Evolutionary conservation across 2,113 vertebrate genomes (phyloP).

Genomic region (Percina caprodes): DNA sequence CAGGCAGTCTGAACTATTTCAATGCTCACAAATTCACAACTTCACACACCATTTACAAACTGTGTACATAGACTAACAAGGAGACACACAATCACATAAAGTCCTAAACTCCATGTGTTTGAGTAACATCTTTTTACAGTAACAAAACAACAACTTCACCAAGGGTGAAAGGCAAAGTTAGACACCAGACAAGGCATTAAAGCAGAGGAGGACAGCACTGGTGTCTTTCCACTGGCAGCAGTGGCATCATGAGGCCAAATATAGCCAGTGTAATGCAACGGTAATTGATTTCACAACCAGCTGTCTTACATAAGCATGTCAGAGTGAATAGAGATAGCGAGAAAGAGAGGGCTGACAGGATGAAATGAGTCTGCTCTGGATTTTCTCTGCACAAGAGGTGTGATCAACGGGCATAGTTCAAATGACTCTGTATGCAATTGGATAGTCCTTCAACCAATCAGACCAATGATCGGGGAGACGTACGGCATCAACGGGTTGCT

Average conservation of each 20-base stretch:
- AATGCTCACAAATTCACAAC: background rate
- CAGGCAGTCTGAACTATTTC: background rate
- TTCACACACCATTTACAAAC: background rate
- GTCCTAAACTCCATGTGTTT: background rate
- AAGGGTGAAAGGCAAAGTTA: background rate
- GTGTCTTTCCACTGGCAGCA: slow-evolving; percentile 39
- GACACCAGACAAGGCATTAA: background rate
- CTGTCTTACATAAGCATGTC: slow-evolving; percentile 62
- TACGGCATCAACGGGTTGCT: too few species aligned
- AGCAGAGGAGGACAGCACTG: background rate
- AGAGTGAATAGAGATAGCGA: slow-evolving; percentile 31
- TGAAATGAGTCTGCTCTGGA: too few species aligned
- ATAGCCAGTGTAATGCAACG: slow-evolving; percentile 48
- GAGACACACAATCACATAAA: background rate
- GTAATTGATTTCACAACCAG: slow-evolving; percentile 70
- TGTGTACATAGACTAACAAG: background rate
- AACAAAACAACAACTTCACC: background rate
- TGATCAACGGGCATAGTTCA: too few species aligned
- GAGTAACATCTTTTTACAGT: background rate
- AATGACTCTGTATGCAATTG: too few species aligned
- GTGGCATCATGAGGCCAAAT: slow-evolving; percentile 53
- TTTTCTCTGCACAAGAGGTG: too few species aligned
- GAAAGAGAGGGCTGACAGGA: slow-evolving; percentile 14
- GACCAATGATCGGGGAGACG: too few species aligned
- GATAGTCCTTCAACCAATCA: too few species aligned